A percentile compares a stretch with the other conserved stretches of the same genome.
Conservation (phyloP, 2,888 invertebrate genomes). For the Xestia rhomboidea region DNA sequence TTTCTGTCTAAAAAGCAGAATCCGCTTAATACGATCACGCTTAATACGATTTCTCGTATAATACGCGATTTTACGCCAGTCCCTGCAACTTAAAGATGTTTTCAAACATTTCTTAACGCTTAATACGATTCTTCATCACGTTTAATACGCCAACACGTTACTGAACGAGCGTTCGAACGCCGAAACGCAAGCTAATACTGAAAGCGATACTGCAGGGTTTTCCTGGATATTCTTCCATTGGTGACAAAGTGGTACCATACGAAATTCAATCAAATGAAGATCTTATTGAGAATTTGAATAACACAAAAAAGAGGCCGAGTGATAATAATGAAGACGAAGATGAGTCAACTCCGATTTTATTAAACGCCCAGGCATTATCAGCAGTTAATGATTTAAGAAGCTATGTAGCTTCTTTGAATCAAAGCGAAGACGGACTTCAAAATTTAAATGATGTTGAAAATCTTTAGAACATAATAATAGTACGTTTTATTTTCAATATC, state of each 20-base stretch:
- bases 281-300: not conserved
- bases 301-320: not conserved
- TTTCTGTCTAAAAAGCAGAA: not conserved
- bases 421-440: not conserved
- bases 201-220: too few relatives aligned
- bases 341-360: not conserved
- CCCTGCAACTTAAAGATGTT: not conserved
- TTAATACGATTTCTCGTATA: conserved; percentile 7
- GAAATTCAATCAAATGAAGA: too few relatives aligned
- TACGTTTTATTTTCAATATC: not conserved
- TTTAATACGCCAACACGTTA: not conserved
- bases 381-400: not conserved
- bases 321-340: not conserved
- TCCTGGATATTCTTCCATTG: too few relatives aligned
- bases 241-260: too few relatives aligned
- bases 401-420: not conserved
- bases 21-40: not conserved
- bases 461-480: not conserved
- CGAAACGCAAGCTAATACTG: too few relatives aligned
- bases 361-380: not conserved
- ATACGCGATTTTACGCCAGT: not conserved
- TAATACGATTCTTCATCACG: not conserved
- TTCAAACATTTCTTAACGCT: not conserved
- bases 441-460: not conserved
- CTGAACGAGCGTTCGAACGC: too few relatives aligned